Evolutionary conservation across 2,113 vertebrate species (phyloP).

Genomic region (Notarius lentiginosus): DNA sequence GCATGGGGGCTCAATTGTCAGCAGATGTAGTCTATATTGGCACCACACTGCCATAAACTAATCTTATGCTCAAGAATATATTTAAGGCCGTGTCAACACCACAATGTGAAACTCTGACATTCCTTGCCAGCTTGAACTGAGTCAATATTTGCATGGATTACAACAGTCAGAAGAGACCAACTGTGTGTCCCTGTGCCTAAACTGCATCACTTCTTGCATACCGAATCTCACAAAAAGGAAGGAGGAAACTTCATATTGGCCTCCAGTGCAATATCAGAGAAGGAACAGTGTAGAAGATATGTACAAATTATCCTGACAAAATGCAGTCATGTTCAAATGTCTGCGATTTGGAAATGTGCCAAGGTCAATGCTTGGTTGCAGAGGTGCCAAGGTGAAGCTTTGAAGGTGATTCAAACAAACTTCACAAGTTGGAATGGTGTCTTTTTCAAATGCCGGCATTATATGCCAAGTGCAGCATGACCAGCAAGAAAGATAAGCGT

Average conservation of each 20-base stretch:
- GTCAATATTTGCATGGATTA: slow-evolving; percentile 38
- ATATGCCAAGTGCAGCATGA: slow-evolving; percentile 20
- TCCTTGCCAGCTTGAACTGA: slow-evolving; percentile 18
- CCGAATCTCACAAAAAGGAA: slow-evolving; percentile 11
- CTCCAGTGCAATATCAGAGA: slow-evolving; percentile 44
- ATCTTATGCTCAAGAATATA: slow-evolving; percentile 3
- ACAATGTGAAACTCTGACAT: slow-evolving; percentile 22
- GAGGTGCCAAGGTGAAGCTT: no score
- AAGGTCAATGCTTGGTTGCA: not conserved
- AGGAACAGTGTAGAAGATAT: slow-evolving; percentile 52
- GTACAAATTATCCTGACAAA: slow-evolving; percentile 60
- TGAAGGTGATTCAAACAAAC: not conserved
- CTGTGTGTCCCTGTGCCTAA: not conserved
- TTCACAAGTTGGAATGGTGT: slow-evolving; percentile 1
- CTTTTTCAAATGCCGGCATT: slow-evolving; percentile 1
- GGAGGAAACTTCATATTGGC: slow-evolving; percentile 10
- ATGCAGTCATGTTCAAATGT: slow-evolving; percentile 60
- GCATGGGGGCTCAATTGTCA: not conserved
- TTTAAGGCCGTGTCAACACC: slow-evolving; percentile 14
- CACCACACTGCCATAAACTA: slow-evolving; percentile 1
- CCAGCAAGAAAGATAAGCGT: not conserved
- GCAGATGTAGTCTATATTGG: not conserved
- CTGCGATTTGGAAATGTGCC: slow-evolving; percentile 39
- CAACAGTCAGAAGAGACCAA: not conserved
- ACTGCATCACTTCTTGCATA: not conserved